Percentiles rank a stretch among this genome's conserved stretches.
Evolutionary conservation across 2,113 vertebrate species (phyloP).

Genomic region (Anhinga rufa): DNA sequence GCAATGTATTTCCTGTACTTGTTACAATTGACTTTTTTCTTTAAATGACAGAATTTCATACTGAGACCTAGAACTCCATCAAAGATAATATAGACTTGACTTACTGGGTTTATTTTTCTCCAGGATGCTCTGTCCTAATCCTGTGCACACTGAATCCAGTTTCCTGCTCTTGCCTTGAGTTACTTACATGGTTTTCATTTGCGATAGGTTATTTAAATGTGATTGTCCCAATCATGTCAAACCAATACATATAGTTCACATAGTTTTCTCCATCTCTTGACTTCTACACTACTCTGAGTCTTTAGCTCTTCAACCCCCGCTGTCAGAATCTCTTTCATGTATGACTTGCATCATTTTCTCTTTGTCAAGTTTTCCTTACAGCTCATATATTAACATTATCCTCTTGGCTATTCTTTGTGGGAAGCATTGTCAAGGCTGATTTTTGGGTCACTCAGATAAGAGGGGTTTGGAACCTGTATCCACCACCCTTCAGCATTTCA

Average conservation of each 20-base stretch:
- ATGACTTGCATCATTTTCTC: background rate
- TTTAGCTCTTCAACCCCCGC: background rate
- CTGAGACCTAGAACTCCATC: background rate
- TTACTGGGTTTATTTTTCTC: background rate
- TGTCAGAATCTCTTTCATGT: background rate
- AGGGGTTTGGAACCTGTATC: background rate
- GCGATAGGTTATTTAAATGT: background rate
- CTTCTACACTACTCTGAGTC: background rate
- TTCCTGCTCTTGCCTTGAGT: background rate
- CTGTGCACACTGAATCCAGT: background rate
- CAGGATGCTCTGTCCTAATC: background rate
- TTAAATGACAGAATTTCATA: background rate
- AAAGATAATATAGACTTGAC: background rate
- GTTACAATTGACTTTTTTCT: background rate
- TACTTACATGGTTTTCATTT: background rate
- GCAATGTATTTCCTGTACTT: background rate
- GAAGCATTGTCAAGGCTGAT: background rate
- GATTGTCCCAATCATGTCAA: background rate
- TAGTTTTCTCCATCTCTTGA: background rate
- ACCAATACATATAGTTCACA: background rate
- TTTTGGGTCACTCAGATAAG: background rate
- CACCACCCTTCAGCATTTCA: background rate
- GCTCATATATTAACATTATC: background rate
- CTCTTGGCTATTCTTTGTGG: background rate
- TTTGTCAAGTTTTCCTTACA: background rate